Percentiles rank a stretch among this genome's conserved stretches.
These are phyloP conservation scores for Sebastes hubbsi DNA, from an alignment of 2,797 vertebrate species.

Conservation along the genomic window DNA sequence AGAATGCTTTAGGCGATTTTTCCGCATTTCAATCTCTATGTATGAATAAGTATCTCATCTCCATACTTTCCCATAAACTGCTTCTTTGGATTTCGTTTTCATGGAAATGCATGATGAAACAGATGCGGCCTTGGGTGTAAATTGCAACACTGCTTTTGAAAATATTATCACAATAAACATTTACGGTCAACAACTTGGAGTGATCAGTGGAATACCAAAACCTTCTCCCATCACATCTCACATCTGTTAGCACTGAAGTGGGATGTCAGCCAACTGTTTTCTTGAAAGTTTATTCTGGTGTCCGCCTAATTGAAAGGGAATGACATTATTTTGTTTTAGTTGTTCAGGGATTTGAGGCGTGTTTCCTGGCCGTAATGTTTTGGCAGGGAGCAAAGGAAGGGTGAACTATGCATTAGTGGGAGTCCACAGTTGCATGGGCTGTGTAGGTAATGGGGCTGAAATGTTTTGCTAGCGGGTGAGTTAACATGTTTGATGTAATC, in stretches of 20 bases:
- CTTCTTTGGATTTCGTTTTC: background rate
- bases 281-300: conserved; percentile 44
- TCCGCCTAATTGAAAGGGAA: conserved; percentile 68
- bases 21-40: conserved; percentile 13
- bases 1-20: background rate
- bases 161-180: conserved; percentile 15
- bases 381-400: conserved; percentile 49
- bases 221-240: conserved; percentile 45
- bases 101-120: conserved; percentile 13
- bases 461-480: conserved; percentile 79
- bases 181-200: conserved; percentile 5
- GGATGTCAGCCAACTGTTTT: conserved; percentile 22
- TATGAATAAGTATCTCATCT: conserved; percentile 18
- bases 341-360: conserved; percentile 63
- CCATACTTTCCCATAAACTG: background rate
- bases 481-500: conserved; percentile 74
- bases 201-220: conserved; percentile 20
- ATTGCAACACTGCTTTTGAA: background rate
- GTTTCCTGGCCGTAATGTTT: conserved; percentile 71
- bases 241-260: conserved; percentile 46
- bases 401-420: conserved; percentile 13
- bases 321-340: conserved; percentile 52
- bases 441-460: conserved; percentile 77
- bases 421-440: conserved; percentile 57
- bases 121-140: background rate